Conservation (phyloP, 2,113 vertebrate genomes). For the Platanista minor region DNA sequence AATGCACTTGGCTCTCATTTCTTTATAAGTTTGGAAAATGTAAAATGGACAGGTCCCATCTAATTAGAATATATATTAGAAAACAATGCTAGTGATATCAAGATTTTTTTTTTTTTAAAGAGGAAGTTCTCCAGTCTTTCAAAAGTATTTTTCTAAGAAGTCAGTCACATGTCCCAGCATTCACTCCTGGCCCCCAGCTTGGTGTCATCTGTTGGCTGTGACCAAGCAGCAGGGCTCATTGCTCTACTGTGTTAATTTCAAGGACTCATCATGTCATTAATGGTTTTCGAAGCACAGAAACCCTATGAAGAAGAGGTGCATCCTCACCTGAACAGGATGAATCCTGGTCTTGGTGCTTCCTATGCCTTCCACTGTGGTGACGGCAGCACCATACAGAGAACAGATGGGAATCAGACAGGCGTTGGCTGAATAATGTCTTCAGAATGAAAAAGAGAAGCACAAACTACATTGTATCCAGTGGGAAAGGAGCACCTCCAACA, state of each 20-base stretch:
- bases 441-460: constrained; percentile 20
- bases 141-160: background rate
- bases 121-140: background rate
- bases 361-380: constrained; percentile 90
- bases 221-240: background rate
- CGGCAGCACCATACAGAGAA: constrained; percentile 82
- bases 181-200: background rate
- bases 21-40: background rate
- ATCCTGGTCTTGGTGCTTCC: constrained; percentile 86
- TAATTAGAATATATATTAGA: background rate
- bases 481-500: background rate
- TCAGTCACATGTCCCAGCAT: background rate
- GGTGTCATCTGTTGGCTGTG: background rate
- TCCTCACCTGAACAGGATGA: constrained; percentile 87
- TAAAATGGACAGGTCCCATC: background rate
- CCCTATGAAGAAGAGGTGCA: background rate
- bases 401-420: constrained; percentile 88
- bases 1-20: background rate
- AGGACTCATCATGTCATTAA: background rate
- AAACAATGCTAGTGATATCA: background rate
- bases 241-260: background rate
- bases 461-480: no score
- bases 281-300: background rate
- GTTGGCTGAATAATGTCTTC: constrained; percentile 86
- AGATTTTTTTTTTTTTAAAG: background rate